These are phyloP conservation scores for Apostichopus japonicus DNA, from an alignment of 35 echinoderm and acorn worm species.

Conservation along the genomic window DNA sequence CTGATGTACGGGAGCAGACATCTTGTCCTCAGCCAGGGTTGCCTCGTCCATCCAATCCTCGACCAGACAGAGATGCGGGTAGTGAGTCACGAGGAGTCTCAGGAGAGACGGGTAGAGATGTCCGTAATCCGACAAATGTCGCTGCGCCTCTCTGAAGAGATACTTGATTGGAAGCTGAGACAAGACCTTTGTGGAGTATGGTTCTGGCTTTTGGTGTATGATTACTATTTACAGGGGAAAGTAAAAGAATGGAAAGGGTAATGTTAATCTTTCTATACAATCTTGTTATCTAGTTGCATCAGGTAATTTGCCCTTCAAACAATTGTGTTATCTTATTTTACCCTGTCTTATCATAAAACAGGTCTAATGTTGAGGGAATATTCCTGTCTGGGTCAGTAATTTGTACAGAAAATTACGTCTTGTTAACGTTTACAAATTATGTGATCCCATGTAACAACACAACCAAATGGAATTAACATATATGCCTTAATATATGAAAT, in stretches of 20 bases:
- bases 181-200: slow-evolving; percentile 82
- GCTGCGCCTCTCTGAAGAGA: slow-evolving; percentile 78
- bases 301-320: no score
- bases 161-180: slow-evolving; percentile 97
- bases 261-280: no score
- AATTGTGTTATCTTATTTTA: no score
- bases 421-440: no score
- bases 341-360: no score
- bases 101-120: slow-evolving; percentile 86
- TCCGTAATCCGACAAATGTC: slow-evolving; percentile 73
- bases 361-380: no score
- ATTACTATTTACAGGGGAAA: slow-evolving; percentile 59
- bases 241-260: neutral
- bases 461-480: no score
- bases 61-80: slow-evolving; percentile 96
- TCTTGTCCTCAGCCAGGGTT: slow-evolving; percentile 58
- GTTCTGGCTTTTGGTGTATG: slow-evolving; percentile 63
- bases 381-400: no score
- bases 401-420: no score
- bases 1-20: neutral
- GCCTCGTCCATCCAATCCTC: slow-evolving; percentile 94
- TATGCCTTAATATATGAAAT: no score
- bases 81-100: slow-evolving; percentile 87
- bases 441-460: no score
- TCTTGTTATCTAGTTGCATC: no score